A percentile compares a stretch with the other conserved stretches of the same genome.
phyloP scores from a whole-genome alignment of 2,797 vertebrate species.

The Enteromius mattozi region DNA sequence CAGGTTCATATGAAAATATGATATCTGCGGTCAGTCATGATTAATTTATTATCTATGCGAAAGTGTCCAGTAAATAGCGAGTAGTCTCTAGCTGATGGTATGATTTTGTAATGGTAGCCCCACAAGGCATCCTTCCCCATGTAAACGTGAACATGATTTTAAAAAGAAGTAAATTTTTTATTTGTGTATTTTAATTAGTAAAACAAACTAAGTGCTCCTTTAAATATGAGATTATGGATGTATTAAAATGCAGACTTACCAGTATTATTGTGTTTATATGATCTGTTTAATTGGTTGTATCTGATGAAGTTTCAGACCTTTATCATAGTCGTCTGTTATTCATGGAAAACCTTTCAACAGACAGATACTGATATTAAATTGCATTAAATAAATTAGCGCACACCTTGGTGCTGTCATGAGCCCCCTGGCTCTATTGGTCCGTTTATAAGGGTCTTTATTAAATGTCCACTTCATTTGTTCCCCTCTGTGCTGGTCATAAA shows the following conservation, averaged over 20 bases:
- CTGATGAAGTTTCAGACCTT: not conserved
- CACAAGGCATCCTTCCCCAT: not conserved
- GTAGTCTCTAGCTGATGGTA: not conserved
- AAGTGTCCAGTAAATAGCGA: not conserved
- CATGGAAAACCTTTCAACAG: not conserved
- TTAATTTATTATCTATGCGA: not conserved
- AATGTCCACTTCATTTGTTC: constrained; percentile 75
- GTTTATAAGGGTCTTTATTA: not conserved
- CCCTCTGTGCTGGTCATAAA: constrained; percentile 78
- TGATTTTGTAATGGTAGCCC: not conserved
- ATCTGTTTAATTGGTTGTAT: not conserved
- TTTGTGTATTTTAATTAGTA: not conserved
- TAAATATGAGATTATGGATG: not conserved
- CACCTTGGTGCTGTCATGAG: not conserved
- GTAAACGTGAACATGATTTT: not conserved
- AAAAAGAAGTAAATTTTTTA: not conserved
- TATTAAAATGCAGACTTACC: not conserved
- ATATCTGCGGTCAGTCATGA: not conserved
- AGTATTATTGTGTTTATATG: not conserved
- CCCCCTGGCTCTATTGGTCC: not conserved
- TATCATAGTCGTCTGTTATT: not conserved
- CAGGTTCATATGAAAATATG: not conserved
- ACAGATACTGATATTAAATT: constrained; percentile 3
- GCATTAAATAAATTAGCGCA: not conserved
- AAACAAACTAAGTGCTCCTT: not conserved